Percentiles rank a stretch among this genome's conserved stretches.
These are phyloP conservation scores for Cylindroiulus punctatus DNA, from an alignment of 2,888 invertebrate genomes.

Conservation along the genomic window DNA sequence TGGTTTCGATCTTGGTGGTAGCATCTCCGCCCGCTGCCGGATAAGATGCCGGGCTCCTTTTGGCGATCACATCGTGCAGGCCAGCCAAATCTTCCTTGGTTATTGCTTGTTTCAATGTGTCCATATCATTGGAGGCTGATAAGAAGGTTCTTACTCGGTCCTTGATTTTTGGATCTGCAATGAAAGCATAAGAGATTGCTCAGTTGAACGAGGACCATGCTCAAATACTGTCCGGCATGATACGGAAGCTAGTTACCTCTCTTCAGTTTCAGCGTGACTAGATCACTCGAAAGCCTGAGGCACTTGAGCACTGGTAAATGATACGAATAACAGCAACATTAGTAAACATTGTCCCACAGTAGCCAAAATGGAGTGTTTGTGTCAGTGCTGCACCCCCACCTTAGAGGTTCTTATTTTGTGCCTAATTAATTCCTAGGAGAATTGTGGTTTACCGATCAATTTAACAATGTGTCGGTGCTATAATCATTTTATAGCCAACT, in stretches of 20 bases:
- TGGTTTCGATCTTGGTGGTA: conserved; percentile 51
- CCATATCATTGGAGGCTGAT: conserved; percentile 65
- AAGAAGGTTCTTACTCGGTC: conserved; percentile 69
- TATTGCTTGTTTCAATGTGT: conserved; percentile 61
- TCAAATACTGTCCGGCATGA: not conserved
- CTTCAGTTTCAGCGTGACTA: conserved; percentile 88
- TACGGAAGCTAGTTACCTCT: conserved; percentile 75
- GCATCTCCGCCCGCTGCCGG: conserved; percentile 28
- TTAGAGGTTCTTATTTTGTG: not conserved
- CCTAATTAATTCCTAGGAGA: conserved; percentile 27
- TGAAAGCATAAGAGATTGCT: conserved; percentile 35
- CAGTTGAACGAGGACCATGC: not conserved
- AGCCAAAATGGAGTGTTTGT: not conserved
- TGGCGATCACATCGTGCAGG: conserved; percentile 60
- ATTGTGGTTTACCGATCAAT: conserved; percentile 15
- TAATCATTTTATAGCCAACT: not conserved
- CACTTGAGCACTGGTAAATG: conserved; percentile 87
- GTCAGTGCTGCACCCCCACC: not conserved
- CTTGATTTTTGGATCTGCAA: conserved; percentile 86
- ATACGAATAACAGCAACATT: not conserved
- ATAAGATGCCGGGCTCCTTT: conserved; percentile 17
- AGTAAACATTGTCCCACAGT: not conserved
- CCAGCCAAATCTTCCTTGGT: conserved; percentile 61
- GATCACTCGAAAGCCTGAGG: conserved; percentile 88
- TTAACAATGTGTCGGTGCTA: not conserved